Conservation (phyloP, 2,797 vertebrate species). For the Amblyraja radiata region DNA sequence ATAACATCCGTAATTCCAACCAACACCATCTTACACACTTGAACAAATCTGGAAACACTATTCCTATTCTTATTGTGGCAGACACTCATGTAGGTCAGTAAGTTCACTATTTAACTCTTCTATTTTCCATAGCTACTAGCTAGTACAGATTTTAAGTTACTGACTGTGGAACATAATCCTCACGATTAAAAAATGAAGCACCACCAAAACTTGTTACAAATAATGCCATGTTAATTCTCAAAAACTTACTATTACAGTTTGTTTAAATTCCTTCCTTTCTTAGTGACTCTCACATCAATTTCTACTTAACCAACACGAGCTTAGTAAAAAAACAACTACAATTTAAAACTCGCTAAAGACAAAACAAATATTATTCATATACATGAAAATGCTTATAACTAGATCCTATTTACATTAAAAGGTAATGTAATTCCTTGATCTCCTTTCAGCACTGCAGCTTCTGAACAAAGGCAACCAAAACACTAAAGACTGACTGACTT, state of each 20-base stretch:
- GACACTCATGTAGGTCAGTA: not conserved
- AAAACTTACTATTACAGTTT: not conserved
- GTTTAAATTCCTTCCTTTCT: not conserved
- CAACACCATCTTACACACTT: not conserved
- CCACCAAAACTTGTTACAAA: not conserved
- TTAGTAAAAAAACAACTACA: not conserved
- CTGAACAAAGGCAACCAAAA: not conserved
- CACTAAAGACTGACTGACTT: not conserved
- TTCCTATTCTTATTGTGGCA: no score
- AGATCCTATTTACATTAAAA: not conserved
- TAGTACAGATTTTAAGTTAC: not conserved
- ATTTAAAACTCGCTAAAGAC: not conserved
- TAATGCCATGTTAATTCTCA: not conserved
- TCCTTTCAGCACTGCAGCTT: not conserved
- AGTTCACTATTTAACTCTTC: not conserved
- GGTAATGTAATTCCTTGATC: not conserved
- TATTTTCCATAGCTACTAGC: not conserved
- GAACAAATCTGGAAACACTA: not conserved
- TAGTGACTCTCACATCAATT: not conserved
- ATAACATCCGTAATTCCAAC: not conserved
- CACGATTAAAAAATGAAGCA: not conserved
- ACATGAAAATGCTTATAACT: not conserved
- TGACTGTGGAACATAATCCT: not conserved
- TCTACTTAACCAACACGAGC: not conserved
- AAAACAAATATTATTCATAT: not conserved